These are phyloP conservation scores for Drosophila nr. perissopoda DNA, from an alignment of 2,888 invertebrate genomes.

Conservation along the genomic window DNA sequence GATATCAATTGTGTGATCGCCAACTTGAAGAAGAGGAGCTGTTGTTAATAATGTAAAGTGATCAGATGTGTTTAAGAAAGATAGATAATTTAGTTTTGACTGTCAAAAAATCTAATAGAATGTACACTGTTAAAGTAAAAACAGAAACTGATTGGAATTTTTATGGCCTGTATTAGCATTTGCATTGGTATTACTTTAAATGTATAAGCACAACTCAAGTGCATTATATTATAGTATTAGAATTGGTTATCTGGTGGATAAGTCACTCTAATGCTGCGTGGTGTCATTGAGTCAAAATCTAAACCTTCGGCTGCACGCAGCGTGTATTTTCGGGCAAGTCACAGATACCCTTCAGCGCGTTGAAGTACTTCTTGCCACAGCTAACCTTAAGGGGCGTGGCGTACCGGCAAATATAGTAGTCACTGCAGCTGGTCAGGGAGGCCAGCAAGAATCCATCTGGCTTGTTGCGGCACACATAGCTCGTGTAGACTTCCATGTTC, in stretches of 20 bases:
- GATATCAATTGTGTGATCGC: too few species aligned
- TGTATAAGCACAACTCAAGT: conserved; percentile 8
- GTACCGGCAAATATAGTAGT: conserved; percentile 77
- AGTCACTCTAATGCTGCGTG: conserved; percentile 9
- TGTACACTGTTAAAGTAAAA: not conserved
- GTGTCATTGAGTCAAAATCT: conserved; percentile 7
- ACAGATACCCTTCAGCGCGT: conserved; percentile 75
- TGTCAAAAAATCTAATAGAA: not conserved
- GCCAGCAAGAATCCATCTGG: conserved; percentile 77
- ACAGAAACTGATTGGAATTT: conserved; percentile 7
- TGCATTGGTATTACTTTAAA: conserved; percentile 40
- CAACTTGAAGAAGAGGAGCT: not conserved
- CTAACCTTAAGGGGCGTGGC: conserved; percentile 65
- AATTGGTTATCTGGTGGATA: conserved; percentile 22
- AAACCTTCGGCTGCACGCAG: conserved; percentile 61
- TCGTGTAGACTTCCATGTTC: conserved; percentile 61
- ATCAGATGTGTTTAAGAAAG: not conserved
- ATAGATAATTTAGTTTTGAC: not conserved
- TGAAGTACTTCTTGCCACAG: conserved; percentile 77
- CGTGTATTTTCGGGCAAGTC: conserved; percentile 79
- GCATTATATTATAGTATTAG: conserved; percentile 7
- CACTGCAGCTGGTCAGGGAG: conserved; percentile 75
- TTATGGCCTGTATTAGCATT: conserved; percentile 54
- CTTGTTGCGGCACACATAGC: conserved; percentile 70
- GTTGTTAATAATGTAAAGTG: not conserved